Conservation (phyloP, 2,797 vertebrate genomes). For the Manis javanica region DNA sequence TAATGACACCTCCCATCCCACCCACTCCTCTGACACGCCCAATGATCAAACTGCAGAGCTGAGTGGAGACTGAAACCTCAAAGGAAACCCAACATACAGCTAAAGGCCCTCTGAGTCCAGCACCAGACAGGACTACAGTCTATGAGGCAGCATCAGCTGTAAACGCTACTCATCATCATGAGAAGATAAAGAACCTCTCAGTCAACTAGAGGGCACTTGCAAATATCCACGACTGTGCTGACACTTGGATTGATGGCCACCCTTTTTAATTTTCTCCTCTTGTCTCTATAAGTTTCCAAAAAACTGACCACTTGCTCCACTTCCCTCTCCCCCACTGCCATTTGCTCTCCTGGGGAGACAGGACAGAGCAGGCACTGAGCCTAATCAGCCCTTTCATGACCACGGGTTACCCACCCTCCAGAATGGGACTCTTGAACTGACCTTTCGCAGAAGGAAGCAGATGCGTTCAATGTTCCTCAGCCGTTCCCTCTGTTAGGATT, state of each 20-base stretch:
- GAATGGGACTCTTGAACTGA: conserved; percentile 80
- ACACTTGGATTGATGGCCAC: conserved; percentile 44
- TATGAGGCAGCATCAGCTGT: neutral
- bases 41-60: neutral
- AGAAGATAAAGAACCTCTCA: conserved; percentile 39
- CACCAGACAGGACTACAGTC: conserved; percentile 7
- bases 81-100: neutral
- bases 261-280: conserved; percentile 60
- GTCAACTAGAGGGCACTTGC: conserved; percentile 31
- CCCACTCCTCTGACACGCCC: neutral
- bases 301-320: neutral
- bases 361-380: neutral
- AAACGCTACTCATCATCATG: neutral
- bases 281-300: conserved; percentile 64
- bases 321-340: neutral
- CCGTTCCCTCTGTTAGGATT: conserved; percentile 91
- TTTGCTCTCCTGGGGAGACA: neutral
- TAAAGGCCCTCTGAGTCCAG: neutral
- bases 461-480: conserved; percentile 98
- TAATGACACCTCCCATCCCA: neutral
- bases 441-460: conserved; percentile 97
- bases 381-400: neutral
- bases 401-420: neutral
- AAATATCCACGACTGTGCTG: conserved; percentile 41
- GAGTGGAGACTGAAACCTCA: neutral